Conservation (phyloP, 2,888 invertebrate species). For the Lepidocyrtoides sp. region DNA sequence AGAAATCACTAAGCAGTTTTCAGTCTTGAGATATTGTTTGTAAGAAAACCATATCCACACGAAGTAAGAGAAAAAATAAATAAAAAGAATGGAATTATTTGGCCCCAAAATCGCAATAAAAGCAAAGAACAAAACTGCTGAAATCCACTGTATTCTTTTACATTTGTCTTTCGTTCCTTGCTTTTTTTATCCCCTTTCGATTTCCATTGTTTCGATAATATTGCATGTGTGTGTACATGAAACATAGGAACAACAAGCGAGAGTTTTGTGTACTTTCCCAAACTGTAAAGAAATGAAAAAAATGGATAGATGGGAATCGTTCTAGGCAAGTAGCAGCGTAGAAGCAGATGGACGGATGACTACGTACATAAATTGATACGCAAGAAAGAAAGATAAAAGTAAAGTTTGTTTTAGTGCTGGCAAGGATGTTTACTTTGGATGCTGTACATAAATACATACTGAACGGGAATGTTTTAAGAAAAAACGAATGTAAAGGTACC, state of each 20-base stretch:
- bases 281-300: not conserved
- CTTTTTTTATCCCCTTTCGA: not conserved
- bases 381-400: slow-evolving; percentile 52
- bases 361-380: slow-evolving; percentile 9
- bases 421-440: slow-evolving; percentile 47
- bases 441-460: slow-evolving; percentile 5
- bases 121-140: slow-evolving; percentile 59
- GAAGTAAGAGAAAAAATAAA: not conserved
- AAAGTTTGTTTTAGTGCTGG: slow-evolving; percentile 65
- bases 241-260: not conserved
- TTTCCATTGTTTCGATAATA: slow-evolving; percentile 20
- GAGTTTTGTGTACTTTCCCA: slow-evolving; percentile 40
- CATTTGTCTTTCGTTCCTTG: slow-evolving; percentile 11
- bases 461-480: not conserved
- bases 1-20: slow-evolving; percentile 52
- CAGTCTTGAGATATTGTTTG: slow-evolving; percentile 27
- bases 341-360: slow-evolving; percentile 13
- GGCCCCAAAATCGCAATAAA: slow-evolving; percentile 60
- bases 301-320: slow-evolving; percentile 6
- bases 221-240: not conserved
- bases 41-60: slow-evolving; percentile 40
- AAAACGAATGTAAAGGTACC: not conserved
- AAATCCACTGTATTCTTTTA: slow-evolving; percentile 30
- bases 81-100: slow-evolving; percentile 52
- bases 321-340: not conserved